Percentiles rank a stretch among this genome's conserved stretches.
Evolutionary conservation across 2,797 vertebrate genomes (phyloP).

Genomic region (Mormyrus hasselquistii): DNA sequence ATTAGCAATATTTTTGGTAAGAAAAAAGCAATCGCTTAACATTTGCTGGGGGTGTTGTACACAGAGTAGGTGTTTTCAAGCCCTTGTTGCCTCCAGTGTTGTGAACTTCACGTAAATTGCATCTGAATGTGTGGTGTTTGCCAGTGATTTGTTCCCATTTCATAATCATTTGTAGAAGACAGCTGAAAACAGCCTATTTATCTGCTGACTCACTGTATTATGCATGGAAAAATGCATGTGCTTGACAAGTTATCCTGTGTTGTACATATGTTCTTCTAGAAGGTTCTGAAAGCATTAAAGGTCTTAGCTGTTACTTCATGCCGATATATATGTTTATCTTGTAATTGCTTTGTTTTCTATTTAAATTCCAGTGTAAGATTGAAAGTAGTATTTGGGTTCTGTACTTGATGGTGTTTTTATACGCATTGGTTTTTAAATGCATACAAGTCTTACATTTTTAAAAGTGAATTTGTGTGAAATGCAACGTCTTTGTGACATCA

Average conservation of each 20-base stretch:
- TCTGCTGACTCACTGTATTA: neutral
- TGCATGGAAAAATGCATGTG: neutral
- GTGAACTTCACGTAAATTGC: neutral
- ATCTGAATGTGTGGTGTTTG: neutral
- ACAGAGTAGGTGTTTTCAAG: neutral
- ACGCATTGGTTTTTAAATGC: neutral
- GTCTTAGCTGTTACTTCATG: neutral
- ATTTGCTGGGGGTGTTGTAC: constrained; percentile 2
- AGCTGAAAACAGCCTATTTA: neutral
- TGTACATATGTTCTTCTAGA: neutral
- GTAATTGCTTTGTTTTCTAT: neutral
- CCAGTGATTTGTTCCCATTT: neutral
- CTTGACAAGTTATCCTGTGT: neutral
- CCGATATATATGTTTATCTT: neutral
- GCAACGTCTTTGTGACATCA: neutral
- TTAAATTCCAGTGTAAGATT: neutral
- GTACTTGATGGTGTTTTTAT: neutral
- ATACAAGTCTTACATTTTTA: neutral
- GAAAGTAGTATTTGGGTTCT: neutral
- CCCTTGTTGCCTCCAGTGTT: neutral
- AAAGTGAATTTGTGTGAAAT: neutral
- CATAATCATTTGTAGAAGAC: neutral
- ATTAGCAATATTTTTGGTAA: neutral
- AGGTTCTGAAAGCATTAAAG: neutral
- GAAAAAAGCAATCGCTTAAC: neutral